Percentiles rank a stretch among this genome's conserved stretches.
phyloP scores from a whole-genome alignment of 2,113 vertebrate species.

The Sorex araneus region DNA sequence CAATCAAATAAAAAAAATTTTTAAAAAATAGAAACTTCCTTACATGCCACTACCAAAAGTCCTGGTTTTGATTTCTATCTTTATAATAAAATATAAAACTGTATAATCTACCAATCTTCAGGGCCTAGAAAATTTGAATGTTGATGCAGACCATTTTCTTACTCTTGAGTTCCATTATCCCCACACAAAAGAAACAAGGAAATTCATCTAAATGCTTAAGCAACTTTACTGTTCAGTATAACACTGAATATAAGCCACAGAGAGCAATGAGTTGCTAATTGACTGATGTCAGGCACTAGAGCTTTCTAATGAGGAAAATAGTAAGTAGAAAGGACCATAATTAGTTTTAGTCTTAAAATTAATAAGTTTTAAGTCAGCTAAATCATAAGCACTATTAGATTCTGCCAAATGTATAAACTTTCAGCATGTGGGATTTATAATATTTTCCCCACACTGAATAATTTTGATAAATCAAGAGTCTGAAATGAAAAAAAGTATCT shows the following conservation, averaged over 20 bases:
- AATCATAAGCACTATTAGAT: neutral
- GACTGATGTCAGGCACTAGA: neutral
- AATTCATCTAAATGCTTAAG: neutral
- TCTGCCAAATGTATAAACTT: conserved; percentile 36
- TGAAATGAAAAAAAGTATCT: neutral
- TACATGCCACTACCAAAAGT: neutral
- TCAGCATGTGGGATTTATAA: neutral
- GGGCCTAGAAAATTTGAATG: neutral
- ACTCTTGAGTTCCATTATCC: neutral
- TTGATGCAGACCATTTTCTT: neutral
- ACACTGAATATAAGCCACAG: neutral
- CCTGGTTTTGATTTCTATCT: neutral
- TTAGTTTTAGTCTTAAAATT: conserved; percentile 29
- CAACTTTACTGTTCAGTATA: neutral
- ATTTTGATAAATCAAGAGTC: neutral
- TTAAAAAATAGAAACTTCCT: neutral
- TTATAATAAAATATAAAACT: neutral
- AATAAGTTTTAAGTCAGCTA: conserved; percentile 44
- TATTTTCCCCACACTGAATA: conserved; percentile 36
- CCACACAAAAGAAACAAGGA: neutral
- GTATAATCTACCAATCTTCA: neutral
- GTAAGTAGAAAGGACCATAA: conserved; percentile 15
- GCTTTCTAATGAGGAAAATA: conserved; percentile 39
- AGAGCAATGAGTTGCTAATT: neutral
- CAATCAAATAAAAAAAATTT: too few species aligned